Percentiles rank a stretch among this genome's conserved stretches.
Conservation (phyloP, 2,797 vertebrate genomes). For the Sciurus vulgaris region DNA sequence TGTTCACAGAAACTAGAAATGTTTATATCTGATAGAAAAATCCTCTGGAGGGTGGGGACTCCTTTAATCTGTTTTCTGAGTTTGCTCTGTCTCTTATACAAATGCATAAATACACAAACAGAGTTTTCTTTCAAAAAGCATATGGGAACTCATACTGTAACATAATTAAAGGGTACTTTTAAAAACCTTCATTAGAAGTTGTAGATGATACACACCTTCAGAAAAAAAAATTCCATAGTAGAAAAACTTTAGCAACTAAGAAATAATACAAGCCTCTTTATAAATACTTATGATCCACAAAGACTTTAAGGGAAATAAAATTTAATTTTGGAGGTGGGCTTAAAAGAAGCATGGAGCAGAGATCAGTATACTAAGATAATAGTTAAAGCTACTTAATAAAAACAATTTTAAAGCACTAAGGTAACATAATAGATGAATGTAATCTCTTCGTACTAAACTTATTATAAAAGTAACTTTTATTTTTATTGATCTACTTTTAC, state of each 20-base stretch:
- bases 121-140: background rate
- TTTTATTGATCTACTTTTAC: background rate
- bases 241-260: constrained; percentile 70
- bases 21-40: constrained; percentile 43
- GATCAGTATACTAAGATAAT: background rate
- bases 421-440: background rate
- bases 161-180: constrained; percentile 79
- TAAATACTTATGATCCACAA: constrained; percentile 79
- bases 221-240: constrained; percentile 67
- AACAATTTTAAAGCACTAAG: constrained; percentile 9
- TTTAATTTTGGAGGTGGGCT: constrained; percentile 29
- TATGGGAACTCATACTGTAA: constrained; percentile 53
- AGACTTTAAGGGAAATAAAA: constrained; percentile 66
- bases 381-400: constrained; percentile 25
- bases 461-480: background rate
- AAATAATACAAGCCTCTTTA: constrained; percentile 73
- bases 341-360: background rate
- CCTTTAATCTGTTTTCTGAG: constrained; percentile 64
- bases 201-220: constrained; percentile 65
- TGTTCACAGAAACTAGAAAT: constrained; percentile 23
- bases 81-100: background rate
- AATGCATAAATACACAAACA: background rate
- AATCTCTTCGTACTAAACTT: background rate
- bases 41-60: background rate
- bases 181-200: constrained; percentile 76